Base-by-base conservation (phyloP, 2,888 invertebrate species). In the Melangyna quadrimaculata region DNA sequence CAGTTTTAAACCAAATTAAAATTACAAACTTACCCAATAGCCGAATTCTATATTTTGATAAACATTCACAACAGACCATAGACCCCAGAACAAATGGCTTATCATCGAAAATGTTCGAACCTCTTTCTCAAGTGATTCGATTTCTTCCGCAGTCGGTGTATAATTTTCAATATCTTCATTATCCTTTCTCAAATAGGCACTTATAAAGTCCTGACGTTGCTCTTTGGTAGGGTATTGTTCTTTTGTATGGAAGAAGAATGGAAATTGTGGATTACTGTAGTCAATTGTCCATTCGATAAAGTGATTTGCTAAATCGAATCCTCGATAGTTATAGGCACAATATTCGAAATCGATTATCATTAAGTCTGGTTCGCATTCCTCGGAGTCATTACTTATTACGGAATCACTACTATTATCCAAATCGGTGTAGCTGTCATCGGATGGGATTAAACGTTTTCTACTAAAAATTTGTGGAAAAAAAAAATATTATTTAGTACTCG, bases 231-330 rank as follows among this genome's bases (percentile, higher is more conserved):
- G 98, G 89, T 95, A 96, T 87, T 95, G 94, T 8, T 95, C 94
- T 1, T 93, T 93, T 67, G 94, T 93, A 87, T 96, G 95, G 80
- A 93, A 93, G 92, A 95, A 98, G 92, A 95, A 96, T 0, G 98
- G 98, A 88, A 95, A 94, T 37, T 95, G 93, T 0, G 95, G 94
- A 78, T 95, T 94, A 0, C 96, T 97, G 91, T 98, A 98, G 90
- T 98, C 97, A 90, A 97, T 97, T 1, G 94, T 94, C 97, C 98
- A 97, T 91, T 98, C 98, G 87, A 97, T 94, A 91, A 98, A 98
- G 90, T 98, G 98, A 92, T 98, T 98, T 3, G 98, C 98, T 65
- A 98, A 93, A 92, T 98, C 98, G 92, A 98, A 98, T 0, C 96
- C 98, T 67, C 98, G 94, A 89, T 97, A 97, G 91, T 98, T 98